Evolutionary conservation across 2,888 invertebrate genomes (phyloP).

Genomic region (Archaeoteleia sp.): DNA sequence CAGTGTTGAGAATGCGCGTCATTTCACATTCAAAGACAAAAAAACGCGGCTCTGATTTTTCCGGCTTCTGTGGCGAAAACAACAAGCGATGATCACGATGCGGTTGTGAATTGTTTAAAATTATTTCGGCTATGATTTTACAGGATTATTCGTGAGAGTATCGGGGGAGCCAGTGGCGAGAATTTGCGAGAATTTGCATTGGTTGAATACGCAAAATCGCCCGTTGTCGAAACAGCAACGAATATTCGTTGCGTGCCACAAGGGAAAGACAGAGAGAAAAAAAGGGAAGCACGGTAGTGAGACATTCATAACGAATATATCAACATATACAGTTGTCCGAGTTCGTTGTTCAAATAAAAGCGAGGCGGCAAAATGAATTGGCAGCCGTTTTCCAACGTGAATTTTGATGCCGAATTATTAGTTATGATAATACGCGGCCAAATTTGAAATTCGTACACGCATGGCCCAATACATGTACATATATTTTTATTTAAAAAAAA

Average conservation of each 20-base stretch:
- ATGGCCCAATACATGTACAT: constrained; percentile 1
- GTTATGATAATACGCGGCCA: constrained; percentile 44
- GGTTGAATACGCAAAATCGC: constrained; percentile 40
- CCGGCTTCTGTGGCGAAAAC: constrained; percentile 1
- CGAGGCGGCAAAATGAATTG: constrained; percentile 33
- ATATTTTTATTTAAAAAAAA: too few species aligned
- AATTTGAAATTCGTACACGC: constrained; percentile 39
- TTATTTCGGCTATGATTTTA: constrained; percentile 34
- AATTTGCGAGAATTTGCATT: constrained; percentile 39
- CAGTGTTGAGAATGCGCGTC: not conserved
- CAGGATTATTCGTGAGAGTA: constrained; percentile 20
- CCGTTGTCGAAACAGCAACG: constrained; percentile 24
- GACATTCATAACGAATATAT: constrained; percentile 45
- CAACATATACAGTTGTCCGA: constrained; percentile 26
- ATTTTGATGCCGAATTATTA: constrained; percentile 48
- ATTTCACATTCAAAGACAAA: constrained; percentile 8
- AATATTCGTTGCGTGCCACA: constrained; percentile 15
- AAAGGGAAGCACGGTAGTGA: constrained; percentile 11
- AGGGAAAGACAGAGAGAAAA: constrained; percentile 21
- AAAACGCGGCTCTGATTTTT: constrained; percentile 7
- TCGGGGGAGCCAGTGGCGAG: not conserved
- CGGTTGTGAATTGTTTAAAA: constrained; percentile 19
- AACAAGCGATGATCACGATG: constrained; percentile 20
- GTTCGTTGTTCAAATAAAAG: constrained; percentile 41
- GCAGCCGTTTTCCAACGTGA: constrained; percentile 32